These are phyloP conservation scores for Ptyas mucosa DNA, from an alignment of 2,113 vertebrate genomes.

Conservation along the genomic window DNA sequence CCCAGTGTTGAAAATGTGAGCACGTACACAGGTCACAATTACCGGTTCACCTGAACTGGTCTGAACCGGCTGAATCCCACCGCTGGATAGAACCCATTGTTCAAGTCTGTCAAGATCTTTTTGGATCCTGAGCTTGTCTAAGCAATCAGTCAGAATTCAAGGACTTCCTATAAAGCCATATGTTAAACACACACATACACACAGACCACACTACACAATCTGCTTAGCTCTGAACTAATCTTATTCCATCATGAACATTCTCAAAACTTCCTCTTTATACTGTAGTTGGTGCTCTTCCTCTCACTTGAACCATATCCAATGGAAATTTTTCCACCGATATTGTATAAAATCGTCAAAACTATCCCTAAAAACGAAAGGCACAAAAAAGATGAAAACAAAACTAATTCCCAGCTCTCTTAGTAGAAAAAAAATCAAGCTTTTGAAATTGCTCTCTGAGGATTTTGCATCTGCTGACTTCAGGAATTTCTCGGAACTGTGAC, in stretches of 20 bases:
- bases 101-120: too few species aligned
- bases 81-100: too few species aligned
- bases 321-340: neutral
- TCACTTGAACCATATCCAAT: constrained; percentile 35
- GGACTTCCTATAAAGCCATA: too few species aligned
- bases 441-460: neutral
- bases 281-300: constrained; percentile 4
- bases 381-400: neutral
- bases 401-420: constrained; percentile 11
- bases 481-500: constrained; percentile 24
- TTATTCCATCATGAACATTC: neutral
- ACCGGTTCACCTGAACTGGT: too few species aligned
- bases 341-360: constrained; percentile 36
- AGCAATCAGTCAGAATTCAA: neutral
- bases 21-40: too few species aligned
- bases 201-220: neutral
- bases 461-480: constrained; percentile 22
- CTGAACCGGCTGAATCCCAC: too few species aligned
- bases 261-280: neutral
- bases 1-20: too few species aligned
- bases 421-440: neutral
- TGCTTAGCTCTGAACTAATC: neutral
- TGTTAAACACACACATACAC: neutral
- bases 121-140: too few species aligned
- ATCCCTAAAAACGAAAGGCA: constrained; percentile 42